Evolutionary conservation across 2,797 vertebrate genomes (phyloP).

Genomic region (Enteromius mattozi): DNA sequence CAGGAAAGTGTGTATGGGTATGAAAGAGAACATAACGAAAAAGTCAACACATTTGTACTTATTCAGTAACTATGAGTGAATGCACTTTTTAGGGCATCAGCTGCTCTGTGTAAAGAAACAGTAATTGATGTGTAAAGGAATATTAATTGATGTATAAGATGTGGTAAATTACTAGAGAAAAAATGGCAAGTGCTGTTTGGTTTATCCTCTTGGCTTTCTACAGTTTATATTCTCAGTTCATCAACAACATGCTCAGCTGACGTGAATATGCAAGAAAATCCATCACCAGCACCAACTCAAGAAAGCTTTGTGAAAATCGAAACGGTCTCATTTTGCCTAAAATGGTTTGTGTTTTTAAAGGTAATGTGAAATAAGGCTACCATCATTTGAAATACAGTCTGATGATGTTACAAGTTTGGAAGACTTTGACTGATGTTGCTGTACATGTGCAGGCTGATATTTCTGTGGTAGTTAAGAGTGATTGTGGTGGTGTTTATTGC

Average conservation of each 20-base stretch:
- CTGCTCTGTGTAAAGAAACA: slow-evolving; percentile 50
- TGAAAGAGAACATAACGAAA: not conserved
- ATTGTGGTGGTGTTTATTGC: slow-evolving; percentile 42
- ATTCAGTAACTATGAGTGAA: slow-evolving; percentile 62
- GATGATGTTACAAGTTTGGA: not conserved
- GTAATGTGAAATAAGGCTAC: slow-evolving; percentile 16
- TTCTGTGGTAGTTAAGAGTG: slow-evolving; percentile 38
- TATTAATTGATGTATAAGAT: slow-evolving; percentile 46
- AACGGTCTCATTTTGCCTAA: slow-evolving; percentile 19
- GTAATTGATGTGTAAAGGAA: slow-evolving; percentile 45
- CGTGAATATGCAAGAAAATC: slow-evolving; percentile 40
- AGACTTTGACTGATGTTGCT: not conserved
- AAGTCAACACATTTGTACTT: slow-evolving; percentile 51
- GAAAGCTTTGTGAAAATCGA: slow-evolving; percentile 18
- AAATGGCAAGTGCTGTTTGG: slow-evolving; percentile 42
- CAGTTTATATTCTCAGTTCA: not conserved
- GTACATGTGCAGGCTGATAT: slow-evolving; percentile 14
- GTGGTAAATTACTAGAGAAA: slow-evolving; percentile 68
- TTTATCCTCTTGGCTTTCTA: slow-evolving; percentile 20
- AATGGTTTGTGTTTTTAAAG: slow-evolving; percentile 26
- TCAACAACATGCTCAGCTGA: not conserved
- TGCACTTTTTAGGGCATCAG: slow-evolving; percentile 68
- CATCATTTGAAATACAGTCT: slow-evolving; percentile 4
- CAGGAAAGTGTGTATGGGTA: slow-evolving; percentile 47
- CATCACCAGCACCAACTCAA: slow-evolving; percentile 45